These are phyloP conservation scores for Drosophila monieri DNA, from an alignment of 2,888 invertebrate genomes.

Conservation along the genomic window DNA sequence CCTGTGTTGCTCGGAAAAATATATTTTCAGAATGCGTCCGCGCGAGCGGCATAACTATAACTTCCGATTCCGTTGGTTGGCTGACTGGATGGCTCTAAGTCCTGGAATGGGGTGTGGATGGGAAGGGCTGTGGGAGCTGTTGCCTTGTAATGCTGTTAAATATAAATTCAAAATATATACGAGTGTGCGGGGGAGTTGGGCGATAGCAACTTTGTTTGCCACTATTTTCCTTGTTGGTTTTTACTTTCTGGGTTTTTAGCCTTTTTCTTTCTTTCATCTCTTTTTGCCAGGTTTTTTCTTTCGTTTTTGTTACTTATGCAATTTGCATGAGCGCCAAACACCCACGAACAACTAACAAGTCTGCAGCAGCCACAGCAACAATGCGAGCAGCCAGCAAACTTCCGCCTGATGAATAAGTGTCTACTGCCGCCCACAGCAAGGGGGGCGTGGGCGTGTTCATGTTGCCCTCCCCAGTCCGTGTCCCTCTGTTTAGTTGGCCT, in stretches of 20 bases:
- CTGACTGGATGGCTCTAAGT: slow-evolving; percentile 17
- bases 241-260: slow-evolving; percentile 29
- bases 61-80: slow-evolving; percentile 70
- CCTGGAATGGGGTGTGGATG: background rate
- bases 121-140: slow-evolving; percentile 20
- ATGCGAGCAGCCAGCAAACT: slow-evolving; percentile 67
- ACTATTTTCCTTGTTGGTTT: slow-evolving; percentile 52
- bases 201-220: slow-evolving; percentile 41
- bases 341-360: slow-evolving; percentile 78
- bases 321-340: slow-evolving; percentile 78
- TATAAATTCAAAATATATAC: slow-evolving; percentile 66
- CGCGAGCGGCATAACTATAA: slow-evolving; percentile 74
- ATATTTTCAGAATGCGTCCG: slow-evolving; percentile 63
- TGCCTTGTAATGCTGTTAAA: slow-evolving; percentile 68
- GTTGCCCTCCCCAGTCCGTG: slow-evolving; percentile 26
- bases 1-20: slow-evolving; percentile 46
- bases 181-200: slow-evolving; percentile 35
- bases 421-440: slow-evolving; percentile 47
- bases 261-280: slow-evolving; percentile 16
- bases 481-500: slow-evolving; percentile 61
- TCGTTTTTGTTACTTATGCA: slow-evolving; percentile 60
- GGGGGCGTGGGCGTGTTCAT: slow-evolving; percentile 22
- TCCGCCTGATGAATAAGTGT: slow-evolving; percentile 79
- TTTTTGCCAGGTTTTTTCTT: slow-evolving; percentile 13
- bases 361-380: slow-evolving; percentile 56